These are phyloP conservation scores for Cnemophilus loriae DNA, from an alignment of 2,113 vertebrate species.

Conservation along the genomic window DNA sequence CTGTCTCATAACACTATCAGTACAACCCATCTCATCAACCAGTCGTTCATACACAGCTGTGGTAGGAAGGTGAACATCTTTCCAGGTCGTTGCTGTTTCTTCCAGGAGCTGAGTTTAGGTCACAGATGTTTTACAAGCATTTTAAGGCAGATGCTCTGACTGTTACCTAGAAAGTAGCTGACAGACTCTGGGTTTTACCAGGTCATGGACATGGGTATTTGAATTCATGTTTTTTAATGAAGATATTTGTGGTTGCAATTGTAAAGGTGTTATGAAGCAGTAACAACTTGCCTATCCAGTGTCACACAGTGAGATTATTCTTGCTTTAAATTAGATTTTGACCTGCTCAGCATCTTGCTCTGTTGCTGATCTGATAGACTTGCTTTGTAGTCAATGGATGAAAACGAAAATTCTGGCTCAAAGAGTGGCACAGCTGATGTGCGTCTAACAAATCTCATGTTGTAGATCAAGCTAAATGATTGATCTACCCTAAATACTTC, in stretches of 20 bases:
- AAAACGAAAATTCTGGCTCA: not conserved
- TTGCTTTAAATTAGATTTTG: not conserved
- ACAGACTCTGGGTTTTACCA: not conserved
- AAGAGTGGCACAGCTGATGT: not conserved
- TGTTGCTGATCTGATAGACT: not conserved
- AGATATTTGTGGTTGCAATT: not conserved
- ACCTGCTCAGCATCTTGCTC: not conserved
- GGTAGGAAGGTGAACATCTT: not conserved
- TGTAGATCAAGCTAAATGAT: not conserved
- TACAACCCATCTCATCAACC: not conserved
- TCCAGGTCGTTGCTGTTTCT: not conserved
- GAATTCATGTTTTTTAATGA: not conserved
- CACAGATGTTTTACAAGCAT: not conserved
- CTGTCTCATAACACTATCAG: not conserved
- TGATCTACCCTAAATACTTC: not conserved
- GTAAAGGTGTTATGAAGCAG: not conserved
- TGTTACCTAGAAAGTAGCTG: not conserved
- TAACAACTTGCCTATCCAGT: not conserved
- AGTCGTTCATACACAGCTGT: accelerated
- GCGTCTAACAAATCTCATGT: not conserved
- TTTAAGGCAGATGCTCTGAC: not conserved
- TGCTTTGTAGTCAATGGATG: not conserved
- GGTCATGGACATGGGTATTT: not conserved
- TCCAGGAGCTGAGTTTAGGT: not conserved
- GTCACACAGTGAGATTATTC: not conserved